Evolutionary conservation across 1,140 invertebrate genomes (phyloP), one percentile per base, ranked within the genome.

Genomic region (Drosophila mojavensis): DNA sequence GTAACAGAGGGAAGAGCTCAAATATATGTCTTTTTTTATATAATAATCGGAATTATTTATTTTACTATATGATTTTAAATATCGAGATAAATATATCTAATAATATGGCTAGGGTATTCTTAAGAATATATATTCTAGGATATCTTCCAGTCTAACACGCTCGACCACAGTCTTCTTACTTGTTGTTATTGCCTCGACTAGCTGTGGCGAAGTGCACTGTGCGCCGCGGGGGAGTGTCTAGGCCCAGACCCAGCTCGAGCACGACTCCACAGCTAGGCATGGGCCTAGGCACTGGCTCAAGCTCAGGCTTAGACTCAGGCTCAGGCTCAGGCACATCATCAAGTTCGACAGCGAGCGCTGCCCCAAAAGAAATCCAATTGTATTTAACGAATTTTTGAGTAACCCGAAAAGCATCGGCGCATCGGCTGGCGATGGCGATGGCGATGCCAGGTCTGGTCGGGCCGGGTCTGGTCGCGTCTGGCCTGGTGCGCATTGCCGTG

Each of bases 341-440:
- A 90, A 80, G 77, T 78, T 69, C 85, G 83, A 78, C 70, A 69
- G 71, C 53, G 63, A 71, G 71, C 63, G 59, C 59, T 39, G 60
- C 61, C 39, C 75, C 51, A 48, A 78, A 65, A 80, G 75, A 86
- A 88, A 88, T 89, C 80, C 83, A 88, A 88, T 88, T 88, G 83
- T 88, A 88, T 89, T 89, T 88, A 88, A 89, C 83, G 83, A 89
- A 88, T 88, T 88, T 88, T 84, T 81, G 73, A 75, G 66, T 65
- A 55, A 71, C 73, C 73, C 58, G 58, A 64, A 75, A 71, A 75
- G 66, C 54, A 69, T 63, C 67, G 63, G 59, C 36, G 66, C 28
- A 73, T 60, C 55, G 56, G 53, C 60, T 61, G 48, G 70, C 55
- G 70, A 73, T 68, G 70, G 9, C 62, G 53, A 64, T 64, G 59